A percentile compares a stretch with the other conserved stretches of the same genome.
phyloP scores from a whole-genome alignment of 2,888 invertebrate species.

The Lamproptera curius region DNA sequence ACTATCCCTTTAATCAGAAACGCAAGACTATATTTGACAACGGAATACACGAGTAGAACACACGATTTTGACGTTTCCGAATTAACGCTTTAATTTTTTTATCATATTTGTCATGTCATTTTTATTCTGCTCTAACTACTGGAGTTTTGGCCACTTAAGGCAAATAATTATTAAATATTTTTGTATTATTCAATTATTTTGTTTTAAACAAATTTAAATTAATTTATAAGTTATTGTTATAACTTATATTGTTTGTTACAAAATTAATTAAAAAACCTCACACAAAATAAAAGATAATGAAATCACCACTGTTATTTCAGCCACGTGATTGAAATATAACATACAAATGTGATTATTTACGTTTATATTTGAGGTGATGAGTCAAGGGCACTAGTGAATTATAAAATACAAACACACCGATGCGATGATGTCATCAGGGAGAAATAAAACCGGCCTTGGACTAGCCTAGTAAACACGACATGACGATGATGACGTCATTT shows the following conservation, averaged over 20 bases:
- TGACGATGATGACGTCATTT: constrained; percentile 50
- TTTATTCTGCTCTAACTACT: background rate
- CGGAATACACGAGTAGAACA: background rate
- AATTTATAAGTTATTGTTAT: too few relatives aligned
- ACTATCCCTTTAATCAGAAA: too few relatives aligned
- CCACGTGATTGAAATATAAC: too few relatives aligned
- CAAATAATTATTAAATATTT: too few relatives aligned
- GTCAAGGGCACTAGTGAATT: constrained; percentile 22
- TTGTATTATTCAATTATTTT: too few relatives aligned
- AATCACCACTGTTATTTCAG: too few relatives aligned
- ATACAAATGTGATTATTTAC: too few relatives aligned
- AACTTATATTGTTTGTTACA: too few relatives aligned
- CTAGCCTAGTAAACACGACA: constrained; percentile 35
- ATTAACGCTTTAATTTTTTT: constrained; percentile 1
- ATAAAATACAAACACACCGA: constrained; percentile 10
- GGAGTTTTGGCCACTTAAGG: constrained; percentile 2
- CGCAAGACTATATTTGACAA: too few relatives aligned
- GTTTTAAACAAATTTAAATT: too few relatives aligned
- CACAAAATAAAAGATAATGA: background rate
- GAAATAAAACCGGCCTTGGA: constrained; percentile 45
- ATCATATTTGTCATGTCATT: too few relatives aligned
- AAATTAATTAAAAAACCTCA: too few relatives aligned
- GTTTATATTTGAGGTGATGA: background rate
- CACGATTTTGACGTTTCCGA: constrained; percentile 5
- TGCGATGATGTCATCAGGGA: constrained; percentile 36